phyloP scores from a whole-genome alignment of 2,888 invertebrate species.

The Pteria penguin region DNA sequence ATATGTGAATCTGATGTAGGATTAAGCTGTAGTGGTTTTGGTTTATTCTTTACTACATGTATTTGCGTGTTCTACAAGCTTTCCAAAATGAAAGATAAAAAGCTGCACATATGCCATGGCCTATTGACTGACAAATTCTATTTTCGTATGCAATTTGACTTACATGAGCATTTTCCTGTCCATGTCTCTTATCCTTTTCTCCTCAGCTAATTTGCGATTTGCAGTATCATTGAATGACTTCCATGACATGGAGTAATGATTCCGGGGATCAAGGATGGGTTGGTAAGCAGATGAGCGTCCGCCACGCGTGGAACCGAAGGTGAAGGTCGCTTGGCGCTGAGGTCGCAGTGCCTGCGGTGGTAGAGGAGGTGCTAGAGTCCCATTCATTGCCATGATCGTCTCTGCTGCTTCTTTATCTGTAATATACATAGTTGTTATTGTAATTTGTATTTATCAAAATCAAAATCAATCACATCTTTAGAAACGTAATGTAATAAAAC shows the following conservation, averaged over 20 bases:
- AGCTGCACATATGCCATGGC: no score
- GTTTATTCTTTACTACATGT: no score
- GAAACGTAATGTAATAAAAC: no score
- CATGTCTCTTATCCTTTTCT: conserved; percentile 9
- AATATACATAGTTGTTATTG: no score
- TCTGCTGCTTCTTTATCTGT: conserved; percentile 34
- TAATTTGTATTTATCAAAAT: no score
- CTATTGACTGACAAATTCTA: no score
- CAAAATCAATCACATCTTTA: no score
- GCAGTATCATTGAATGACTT: conserved; percentile 18
- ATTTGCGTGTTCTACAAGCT: no score
- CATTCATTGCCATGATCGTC: conserved; percentile 37
- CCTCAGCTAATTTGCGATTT: conserved; percentile 5
- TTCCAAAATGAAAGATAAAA: no score
- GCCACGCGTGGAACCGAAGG: conserved; percentile 25
- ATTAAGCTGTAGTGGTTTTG: no score
- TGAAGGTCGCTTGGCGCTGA: conserved; percentile 37
- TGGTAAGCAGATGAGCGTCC: conserved; percentile 19
- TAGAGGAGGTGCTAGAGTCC: conserved; percentile 33
- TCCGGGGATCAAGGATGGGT: conserved; percentile 26
- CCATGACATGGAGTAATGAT: conserved; percentile 36
- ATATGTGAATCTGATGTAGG: no score
- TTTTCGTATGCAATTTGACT: no score
- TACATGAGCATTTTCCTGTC: conserved; percentile 20
- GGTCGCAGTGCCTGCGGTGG: conserved; percentile 39